These are phyloP conservation scores for Brachyrhaphis roseni DNA, from an alignment of 2,797 vertebrate species.

Conservation along the genomic window DNA sequence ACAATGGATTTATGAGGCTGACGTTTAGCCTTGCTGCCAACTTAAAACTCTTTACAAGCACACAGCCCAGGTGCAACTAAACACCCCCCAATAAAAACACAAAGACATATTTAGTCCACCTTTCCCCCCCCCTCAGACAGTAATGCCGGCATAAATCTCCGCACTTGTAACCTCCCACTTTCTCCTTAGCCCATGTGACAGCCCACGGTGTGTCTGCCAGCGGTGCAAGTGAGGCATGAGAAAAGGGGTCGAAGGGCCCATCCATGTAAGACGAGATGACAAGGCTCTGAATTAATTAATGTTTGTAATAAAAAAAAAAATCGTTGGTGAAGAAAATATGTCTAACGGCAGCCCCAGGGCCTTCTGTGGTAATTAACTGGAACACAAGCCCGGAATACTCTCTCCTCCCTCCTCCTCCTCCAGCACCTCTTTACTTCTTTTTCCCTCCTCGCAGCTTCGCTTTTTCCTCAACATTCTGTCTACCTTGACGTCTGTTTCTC, in stretches of 20 bases:
- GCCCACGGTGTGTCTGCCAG: slow-evolving; percentile 75
- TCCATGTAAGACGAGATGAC: slow-evolving; percentile 79
- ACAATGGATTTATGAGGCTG: slow-evolving; percentile 59
- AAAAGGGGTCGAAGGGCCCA: slow-evolving; percentile 76
- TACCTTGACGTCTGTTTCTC: slow-evolving; percentile 52
- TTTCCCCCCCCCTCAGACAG: slow-evolving; percentile 15
- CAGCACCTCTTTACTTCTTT: slow-evolving; percentile 36
- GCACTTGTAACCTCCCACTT: slow-evolving; percentile 61
- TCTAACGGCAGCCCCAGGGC: slow-evolving; percentile 79
- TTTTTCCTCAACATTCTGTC: slow-evolving; percentile 48
- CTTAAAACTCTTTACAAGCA: slow-evolving; percentile 57
- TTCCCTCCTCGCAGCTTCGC: slow-evolving; percentile 45
- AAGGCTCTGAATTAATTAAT: slow-evolving; percentile 83
- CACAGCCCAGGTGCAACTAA: slow-evolving; percentile 49
- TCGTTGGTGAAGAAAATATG: slow-evolving; percentile 77
- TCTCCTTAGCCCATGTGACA: slow-evolving; percentile 73
- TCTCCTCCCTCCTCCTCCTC: slow-evolving; percentile 38
- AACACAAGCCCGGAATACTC: slow-evolving; percentile 75
- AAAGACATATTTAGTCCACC: slow-evolving; percentile 53
- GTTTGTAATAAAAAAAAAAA: slow-evolving; percentile 75
- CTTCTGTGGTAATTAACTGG: slow-evolving; percentile 79
- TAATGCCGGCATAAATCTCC: slow-evolving; percentile 58
- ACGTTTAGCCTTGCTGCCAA: slow-evolving; percentile 63
- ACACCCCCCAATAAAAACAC: slow-evolving; percentile 41
- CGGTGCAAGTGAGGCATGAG: slow-evolving; percentile 73